phyloP scores from a whole-genome alignment of 1,140 invertebrate genomes.

The Lepidotrigona ventralis region DNA sequence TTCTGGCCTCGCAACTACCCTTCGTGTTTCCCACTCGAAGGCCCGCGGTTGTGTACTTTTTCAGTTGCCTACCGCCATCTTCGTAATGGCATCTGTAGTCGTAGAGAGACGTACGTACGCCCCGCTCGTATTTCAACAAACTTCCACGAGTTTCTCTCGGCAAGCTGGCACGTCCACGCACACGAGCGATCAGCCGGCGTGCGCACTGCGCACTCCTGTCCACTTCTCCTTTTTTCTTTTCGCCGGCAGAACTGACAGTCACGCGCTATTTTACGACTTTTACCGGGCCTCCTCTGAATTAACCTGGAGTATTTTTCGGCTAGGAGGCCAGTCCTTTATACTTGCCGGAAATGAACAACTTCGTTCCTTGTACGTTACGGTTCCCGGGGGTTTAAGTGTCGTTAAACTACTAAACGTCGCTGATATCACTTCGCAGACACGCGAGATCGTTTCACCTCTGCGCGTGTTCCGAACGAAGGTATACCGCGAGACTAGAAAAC shows the following conservation, averaged over 20 bases:
- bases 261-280: conserved; percentile 66
- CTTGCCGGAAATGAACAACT: conserved; percentile 44
- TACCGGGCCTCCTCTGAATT: conserved; percentile 55
- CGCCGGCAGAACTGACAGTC: conserved; percentile 46
- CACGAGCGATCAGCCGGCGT: not conserved
- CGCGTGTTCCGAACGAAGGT: not conserved
- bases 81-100: conserved; percentile 56
- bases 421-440: conserved; percentile 31
- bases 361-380: conserved; percentile 37
- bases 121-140: conserved; percentile 28
- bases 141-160: conserved; percentile 3
- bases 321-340: conserved; percentile 39
- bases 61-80: conserved; percentile 52
- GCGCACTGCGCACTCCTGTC: conserved; percentile 8
- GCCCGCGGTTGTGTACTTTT: conserved; percentile 53
- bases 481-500: conserved; percentile 4
- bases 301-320: conserved; percentile 54
- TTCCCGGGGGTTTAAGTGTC: conserved; percentile 37
- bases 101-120: conserved; percentile 52
- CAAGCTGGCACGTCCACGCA: conserved; percentile 17
- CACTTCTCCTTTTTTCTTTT: not conserved
- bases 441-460: not conserved
- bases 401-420: conserved; percentile 50
- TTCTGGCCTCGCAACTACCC: not conserved
- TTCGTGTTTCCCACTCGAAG: conserved; percentile 18